Percentiles rank a stretch among this genome's conserved stretches.
Conservation (phyloP, 1,140 invertebrate genomes). For the Parapsyche elsis region DNA sequence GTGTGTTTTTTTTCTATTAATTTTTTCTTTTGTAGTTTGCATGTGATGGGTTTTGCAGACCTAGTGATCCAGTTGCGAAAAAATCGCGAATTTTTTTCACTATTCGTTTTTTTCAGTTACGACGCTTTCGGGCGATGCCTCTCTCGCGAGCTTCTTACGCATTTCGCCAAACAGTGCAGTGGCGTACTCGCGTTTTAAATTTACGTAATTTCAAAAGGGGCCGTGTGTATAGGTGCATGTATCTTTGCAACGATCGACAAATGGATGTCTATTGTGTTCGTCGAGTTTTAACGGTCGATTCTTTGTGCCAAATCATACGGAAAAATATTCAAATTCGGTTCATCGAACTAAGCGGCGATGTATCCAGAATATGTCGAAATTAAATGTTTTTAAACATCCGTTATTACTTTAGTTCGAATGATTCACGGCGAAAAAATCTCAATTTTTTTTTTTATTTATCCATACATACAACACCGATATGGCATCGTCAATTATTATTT, state of each 20-base stretch:
- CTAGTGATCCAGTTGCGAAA: constrained; percentile 45
- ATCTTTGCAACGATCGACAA: constrained; percentile 16
- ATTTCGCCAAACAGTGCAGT: background rate
- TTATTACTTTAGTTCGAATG: background rate
- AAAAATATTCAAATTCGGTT: constrained; percentile 26
- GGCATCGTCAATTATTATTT: background rate
- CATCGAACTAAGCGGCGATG: background rate
- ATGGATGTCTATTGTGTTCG: background rate
- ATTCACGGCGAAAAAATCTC: background rate
- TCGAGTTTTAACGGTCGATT: constrained; percentile 16
- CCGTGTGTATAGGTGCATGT: too few relatives aligned
- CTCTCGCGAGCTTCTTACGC: background rate
- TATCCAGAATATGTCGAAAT: background rate
- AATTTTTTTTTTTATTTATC: background rate
- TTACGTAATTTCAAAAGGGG: too few relatives aligned
- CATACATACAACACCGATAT: background rate
- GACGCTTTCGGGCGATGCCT: constrained; percentile 28
- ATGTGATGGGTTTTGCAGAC: constrained; percentile 24
- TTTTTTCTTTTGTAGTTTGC: constrained; percentile 14
- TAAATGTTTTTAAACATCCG: constrained; percentile 1
- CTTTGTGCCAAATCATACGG: constrained; percentile 31
- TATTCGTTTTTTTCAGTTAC: constrained; percentile 4
- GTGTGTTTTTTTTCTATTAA: background rate
- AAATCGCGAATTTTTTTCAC: constrained; percentile 10
- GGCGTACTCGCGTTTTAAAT: background rate